phyloP scores from a whole-genome alignment of 2,113 vertebrate genomes.

The Tangachromis dhanisi region DNA sequence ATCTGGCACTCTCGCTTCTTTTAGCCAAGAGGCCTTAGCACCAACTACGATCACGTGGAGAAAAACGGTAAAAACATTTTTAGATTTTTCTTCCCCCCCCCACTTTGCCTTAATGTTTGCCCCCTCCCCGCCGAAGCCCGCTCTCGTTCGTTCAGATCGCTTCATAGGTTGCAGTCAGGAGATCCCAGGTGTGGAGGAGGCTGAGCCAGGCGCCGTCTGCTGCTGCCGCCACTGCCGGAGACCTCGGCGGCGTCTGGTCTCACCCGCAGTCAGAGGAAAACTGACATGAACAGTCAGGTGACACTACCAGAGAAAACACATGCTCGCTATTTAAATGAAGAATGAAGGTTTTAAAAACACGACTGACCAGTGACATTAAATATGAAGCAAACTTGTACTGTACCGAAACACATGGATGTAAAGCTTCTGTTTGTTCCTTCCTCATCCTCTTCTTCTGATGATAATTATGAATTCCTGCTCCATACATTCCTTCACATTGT shows the following conservation, averaged over 20 bases:
- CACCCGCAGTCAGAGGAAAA: not conserved
- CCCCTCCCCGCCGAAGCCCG: not conserved
- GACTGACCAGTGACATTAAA: not conserved
- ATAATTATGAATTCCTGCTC: constrained; percentile 26
- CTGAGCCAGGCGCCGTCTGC: constrained; percentile 37
- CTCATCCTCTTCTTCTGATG: not conserved
- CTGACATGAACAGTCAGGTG: not conserved
- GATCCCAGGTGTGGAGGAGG: not conserved
- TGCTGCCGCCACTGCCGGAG: constrained; percentile 28
- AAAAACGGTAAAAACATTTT: not conserved
- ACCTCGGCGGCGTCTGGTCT: constrained; percentile 27
- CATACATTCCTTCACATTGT: constrained; percentile 66
- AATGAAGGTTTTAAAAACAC: not conserved
- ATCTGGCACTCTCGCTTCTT: not conserved
- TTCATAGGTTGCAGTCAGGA: not conserved
- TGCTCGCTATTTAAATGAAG: not conserved
- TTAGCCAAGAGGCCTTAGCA: constrained; percentile 56
- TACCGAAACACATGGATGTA: constrained; percentile 54
- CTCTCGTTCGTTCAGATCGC: not conserved
- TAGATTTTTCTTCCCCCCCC: not conserved
- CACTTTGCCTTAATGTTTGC: constrained; percentile 53
- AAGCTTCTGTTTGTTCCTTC: not conserved
- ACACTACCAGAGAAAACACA: not conserved
- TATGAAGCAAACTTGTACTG: constrained; percentile 36
- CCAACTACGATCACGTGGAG: not conserved